Evolutionary conservation across 2,797 vertebrate species (phyloP), one percentile per base, ranked within the genome.

Genomic region (Danio aesculapii): DNA sequence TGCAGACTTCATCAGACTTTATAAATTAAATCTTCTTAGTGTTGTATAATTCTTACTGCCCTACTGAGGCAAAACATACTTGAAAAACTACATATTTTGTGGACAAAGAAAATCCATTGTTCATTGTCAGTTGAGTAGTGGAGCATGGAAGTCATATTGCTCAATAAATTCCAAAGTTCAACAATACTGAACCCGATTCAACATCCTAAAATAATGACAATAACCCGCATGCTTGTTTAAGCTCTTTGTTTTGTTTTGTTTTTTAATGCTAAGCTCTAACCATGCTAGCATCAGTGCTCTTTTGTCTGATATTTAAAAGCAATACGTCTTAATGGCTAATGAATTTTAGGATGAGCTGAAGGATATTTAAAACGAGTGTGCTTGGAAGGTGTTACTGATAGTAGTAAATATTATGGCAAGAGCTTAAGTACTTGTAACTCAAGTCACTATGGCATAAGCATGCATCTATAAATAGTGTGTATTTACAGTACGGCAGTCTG

Each of bases 241-340:
- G 3, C 30, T 3, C 30, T 3, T 30, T 30, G 3, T 30, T n/a
- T n/a, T n/a, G n/a, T n/a, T n/a, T n/a, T n/a, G n/a, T n/a, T n/a
- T n/a, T n/a, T 30, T 30, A 76, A 76, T 66, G 62, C 67, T 66
- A 84, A n/a, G 63, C 57, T 75, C 83, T 81, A 46, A 61, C 49
- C 58, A 74, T 62, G 64, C 69, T 67, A 77, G 75, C 21, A 58
- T 55, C 74, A 75, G 53, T 67, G 63, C 62, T 64, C 63, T 69
- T 61, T 30, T 73, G 55, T 64, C 16, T 70, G 58, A 74, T 61
- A 52, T 68, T 39, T 16, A 77, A 69, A 74, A 10, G n/a, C 61
- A 55, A 44, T 43, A 53, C 41, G 14, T 39, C 14, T 17, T 64
- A 75, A 44, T 19, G 47, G 30, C 59, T 75, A 63, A 63, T 75